phyloP scores from a whole-genome alignment of 2,797 vertebrate genomes.

The Danio aesculapii region DNA sequence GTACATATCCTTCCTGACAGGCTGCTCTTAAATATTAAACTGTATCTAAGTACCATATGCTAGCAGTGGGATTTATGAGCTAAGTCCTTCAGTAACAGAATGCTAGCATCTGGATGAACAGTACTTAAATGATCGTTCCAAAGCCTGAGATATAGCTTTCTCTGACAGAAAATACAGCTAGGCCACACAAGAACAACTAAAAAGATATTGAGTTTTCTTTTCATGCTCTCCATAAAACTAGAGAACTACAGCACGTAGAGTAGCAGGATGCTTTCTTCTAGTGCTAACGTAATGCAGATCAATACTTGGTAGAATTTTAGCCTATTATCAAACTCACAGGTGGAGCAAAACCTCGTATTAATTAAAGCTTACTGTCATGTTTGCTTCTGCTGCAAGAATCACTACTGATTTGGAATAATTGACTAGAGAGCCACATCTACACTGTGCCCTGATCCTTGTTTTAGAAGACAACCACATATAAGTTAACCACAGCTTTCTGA shows the following conservation, averaged over 20 bases:
- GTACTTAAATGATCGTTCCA: slow-evolving; percentile 64
- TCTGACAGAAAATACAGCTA: slow-evolving; percentile 6
- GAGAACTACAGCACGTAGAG: slow-evolving; percentile 42
- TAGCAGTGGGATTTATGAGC: slow-evolving; percentile 49
- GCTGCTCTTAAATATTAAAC: slow-evolving; percentile 51
- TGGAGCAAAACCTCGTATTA: slow-evolving; percentile 69
- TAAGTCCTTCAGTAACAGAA: slow-evolving; percentile 54
- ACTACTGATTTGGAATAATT: slow-evolving; percentile 75
- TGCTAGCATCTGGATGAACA: slow-evolving; percentile 62
- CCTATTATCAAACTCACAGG: slow-evolving; percentile 71
- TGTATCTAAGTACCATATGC: slow-evolving; percentile 51
- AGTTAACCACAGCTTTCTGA: slow-evolving; percentile 75
- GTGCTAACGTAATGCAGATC: slow-evolving; percentile 63
- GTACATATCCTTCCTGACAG: slow-evolving; percentile 26
- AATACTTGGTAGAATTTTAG: slow-evolving; percentile 66
- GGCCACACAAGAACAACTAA: not conserved
- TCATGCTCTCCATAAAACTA: slow-evolving; percentile 51
- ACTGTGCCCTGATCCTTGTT: slow-evolving; percentile 69
- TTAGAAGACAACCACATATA: slow-evolving; percentile 69
- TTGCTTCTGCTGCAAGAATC: slow-evolving; percentile 77
- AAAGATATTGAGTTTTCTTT: not conserved
- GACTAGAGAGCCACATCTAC: slow-evolving; percentile 71
- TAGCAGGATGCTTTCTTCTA: slow-evolving; percentile 51
- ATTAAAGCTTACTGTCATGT: slow-evolving; percentile 74
- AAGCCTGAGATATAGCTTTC: slow-evolving; percentile 33